These are phyloP conservation scores for Stenoptilia bipunctidactyla DNA, from an alignment of 2,888 invertebrate species.

Conservation along the genomic window DNA sequence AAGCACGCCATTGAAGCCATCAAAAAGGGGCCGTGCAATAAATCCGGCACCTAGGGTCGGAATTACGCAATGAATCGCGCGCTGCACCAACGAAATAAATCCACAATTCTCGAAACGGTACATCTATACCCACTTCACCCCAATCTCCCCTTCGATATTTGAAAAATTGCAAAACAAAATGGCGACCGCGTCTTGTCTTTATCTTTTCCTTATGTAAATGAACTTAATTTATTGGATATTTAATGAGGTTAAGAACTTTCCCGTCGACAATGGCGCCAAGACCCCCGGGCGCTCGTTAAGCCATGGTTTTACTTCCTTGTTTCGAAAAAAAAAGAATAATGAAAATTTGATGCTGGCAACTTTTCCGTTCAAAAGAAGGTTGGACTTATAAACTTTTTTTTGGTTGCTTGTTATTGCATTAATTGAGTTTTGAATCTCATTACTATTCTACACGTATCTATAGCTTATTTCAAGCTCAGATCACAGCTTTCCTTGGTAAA, in stretches of 20 bases:
- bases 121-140: constrained; percentile 27
- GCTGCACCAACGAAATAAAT: constrained; percentile 54
- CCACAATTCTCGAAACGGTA: constrained; percentile 42
- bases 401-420: no score
- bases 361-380: constrained; percentile 8
- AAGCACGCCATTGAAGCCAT: constrained; percentile 21
- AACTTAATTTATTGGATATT: constrained; percentile 42
- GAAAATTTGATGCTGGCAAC: constrained; percentile 22
- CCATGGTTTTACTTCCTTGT: constrained; percentile 26
- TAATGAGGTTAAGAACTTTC: constrained; percentile 63
- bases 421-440: no score
- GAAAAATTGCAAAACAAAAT: constrained; percentile 45
- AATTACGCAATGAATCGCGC: constrained; percentile 56
- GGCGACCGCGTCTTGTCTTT: constrained; percentile 60
- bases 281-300: constrained; percentile 33
- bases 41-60: constrained; percentile 27
- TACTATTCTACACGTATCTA: neutral
- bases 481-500: no score
- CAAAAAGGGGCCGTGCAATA: constrained; percentile 24
- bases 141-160: constrained; percentile 47
- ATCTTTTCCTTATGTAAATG: constrained; percentile 69
- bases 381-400: no score
- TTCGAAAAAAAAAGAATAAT: constrained; percentile 23
- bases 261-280: constrained; percentile 37
- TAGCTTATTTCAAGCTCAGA: neutral